Evolutionary conservation across 2,797 vertebrate species (phyloP), one percentile per base, ranked within the genome.

Genomic region (Tiaroga cobitis): DNA sequence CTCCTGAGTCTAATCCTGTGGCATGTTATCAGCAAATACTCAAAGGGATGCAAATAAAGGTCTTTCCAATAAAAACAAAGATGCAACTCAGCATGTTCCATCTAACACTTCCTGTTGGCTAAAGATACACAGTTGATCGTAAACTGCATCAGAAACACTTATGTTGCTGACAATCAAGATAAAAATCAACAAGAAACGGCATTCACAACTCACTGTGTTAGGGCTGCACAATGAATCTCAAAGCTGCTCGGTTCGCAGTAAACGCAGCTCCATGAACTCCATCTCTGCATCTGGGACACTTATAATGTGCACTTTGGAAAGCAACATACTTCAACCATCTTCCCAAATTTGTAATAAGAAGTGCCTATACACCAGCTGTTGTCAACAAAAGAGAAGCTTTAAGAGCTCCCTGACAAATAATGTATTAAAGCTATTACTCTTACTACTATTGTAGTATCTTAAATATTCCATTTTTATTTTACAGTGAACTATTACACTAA

Each of bases 1-100:
- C 91, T 93, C 92, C 90, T 89, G 85, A 84, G 83, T 91, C 82
- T 84, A 89, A 74, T 59, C 29, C 46, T 85, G 34, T 87, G 5
- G 32, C 39, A 78, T 89, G 85, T 89, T 68, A 87, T 92, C 89
- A 93, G 90, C 89, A 88, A 88, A 91, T 88, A 88, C 16, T 8
- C 19, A 88, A 79, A 77, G 56, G 63, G 49, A 49, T 68, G 37
- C 6, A 49, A 69, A 37, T 51, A 73, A 67, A 69, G 41, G 41
- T 41, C 69, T 72, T 67, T 68, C 37, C 68, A 54, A 43, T 80
- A 86, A 86, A 67, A 74, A 32, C n/a, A 78, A 49, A 43, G 77
- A 29, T 67, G 46, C 32, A 37, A 61, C 43, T 77, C 68, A 75
- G 41, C 81, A 87, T n/a, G 65, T 80, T 80, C 41, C 65, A 59